Evolutionary conservation across 2,888 invertebrate species (phyloP).

Genomic region (Pristionchus entomophagus): DNA sequence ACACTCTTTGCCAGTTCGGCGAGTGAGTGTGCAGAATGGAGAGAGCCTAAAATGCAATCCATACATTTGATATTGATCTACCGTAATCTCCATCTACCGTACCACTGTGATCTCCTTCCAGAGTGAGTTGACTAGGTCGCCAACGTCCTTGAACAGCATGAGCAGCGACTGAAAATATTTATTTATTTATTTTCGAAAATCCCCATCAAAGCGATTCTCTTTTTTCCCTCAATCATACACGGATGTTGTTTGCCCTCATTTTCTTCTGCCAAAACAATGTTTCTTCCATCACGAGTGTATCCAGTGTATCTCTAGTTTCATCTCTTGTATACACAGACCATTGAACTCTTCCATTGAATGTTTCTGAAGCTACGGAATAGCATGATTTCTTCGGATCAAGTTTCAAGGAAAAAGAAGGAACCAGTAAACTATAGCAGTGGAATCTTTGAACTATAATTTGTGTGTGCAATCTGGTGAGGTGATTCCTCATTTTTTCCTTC

Average conservation of each 20-base stretch:
- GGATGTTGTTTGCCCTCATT: neutral
- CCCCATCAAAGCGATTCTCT: neutral
- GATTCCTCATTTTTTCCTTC: neutral
- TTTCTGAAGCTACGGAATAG: neutral
- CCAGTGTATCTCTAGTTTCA: neutral
- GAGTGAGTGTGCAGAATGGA: no score
- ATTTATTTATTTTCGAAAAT: neutral
- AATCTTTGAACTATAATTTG: neutral
- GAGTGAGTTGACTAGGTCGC: constrained; percentile 87
- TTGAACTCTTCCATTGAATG: no score
- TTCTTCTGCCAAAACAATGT: neutral
- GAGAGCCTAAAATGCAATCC: no score
- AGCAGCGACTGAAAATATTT: constrained; percentile 83
- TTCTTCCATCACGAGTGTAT: neutral
- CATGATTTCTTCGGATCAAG: neutral
- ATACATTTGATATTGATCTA: no score
- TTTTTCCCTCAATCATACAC: neutral
- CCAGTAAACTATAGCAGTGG: neutral
- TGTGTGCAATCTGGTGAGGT: neutral
- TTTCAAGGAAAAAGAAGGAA: neutral
- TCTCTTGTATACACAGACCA: no score
- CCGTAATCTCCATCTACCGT: neutral
- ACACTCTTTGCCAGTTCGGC: no score
- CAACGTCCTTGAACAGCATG: constrained; percentile 96
- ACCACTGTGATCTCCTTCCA: constrained; percentile 54